Evolutionary conservation across 2,113 vertebrate genomes (phyloP).

Genomic region (Bufo bufo): DNA sequence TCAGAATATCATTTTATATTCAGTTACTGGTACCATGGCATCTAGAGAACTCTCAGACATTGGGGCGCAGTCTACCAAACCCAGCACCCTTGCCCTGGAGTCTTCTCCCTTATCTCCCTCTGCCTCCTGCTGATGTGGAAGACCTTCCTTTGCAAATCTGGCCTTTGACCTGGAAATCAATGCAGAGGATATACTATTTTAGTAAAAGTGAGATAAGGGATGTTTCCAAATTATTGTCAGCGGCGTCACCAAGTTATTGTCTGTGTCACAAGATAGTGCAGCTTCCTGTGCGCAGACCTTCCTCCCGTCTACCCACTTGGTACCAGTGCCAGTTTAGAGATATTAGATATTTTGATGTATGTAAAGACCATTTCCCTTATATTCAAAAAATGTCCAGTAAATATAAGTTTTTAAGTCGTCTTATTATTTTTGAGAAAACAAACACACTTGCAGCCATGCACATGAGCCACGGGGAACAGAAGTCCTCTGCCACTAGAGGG

Average conservation of each 20-base stretch:
- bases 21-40: background rate
- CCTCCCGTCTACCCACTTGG: too few relatives aligned
- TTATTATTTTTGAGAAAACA: too few relatives aligned
- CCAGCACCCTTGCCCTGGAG: background rate
- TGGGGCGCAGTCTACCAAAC: background rate
- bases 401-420: too few relatives aligned
- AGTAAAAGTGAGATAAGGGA: background rate
- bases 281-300: background rate
- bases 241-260: background rate
- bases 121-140: background rate
- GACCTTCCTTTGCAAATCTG: background rate
- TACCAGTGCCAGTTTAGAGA: too few relatives aligned
- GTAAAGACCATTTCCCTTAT: too few relatives aligned
- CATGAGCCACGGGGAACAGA: too few relatives aligned
- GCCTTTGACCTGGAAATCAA: background rate
- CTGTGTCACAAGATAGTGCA: background rate
- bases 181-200: slow-evolving; percentile 8
- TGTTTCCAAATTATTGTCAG: background rate
- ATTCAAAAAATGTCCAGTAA: too few relatives aligned
- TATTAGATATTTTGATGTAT: too few relatives aligned
- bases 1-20: background rate
- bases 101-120: background rate
- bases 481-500: too few relatives aligned
- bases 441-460: too few relatives aligned
- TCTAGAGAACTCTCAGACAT: background rate